Evolutionary conservation across 1,140 invertebrate species (phyloP).

Genomic region (Notospermus geniculatus): DNA sequence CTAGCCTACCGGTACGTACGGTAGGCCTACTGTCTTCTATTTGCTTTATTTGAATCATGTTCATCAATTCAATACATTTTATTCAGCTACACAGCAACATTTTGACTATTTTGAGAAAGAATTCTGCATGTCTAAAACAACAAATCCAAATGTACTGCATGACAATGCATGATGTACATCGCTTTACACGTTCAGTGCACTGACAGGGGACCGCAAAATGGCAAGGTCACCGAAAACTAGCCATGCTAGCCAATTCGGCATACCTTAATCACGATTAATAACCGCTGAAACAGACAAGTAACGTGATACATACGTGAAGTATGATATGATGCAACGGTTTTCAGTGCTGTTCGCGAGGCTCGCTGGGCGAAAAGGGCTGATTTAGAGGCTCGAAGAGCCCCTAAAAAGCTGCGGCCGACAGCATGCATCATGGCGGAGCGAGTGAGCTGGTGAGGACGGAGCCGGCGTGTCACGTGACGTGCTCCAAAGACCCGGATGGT

Average conservation of each 20-base stretch:
- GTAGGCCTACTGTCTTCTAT: no score
- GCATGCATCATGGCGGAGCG: slow-evolving; percentile 65
- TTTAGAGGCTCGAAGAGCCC: slow-evolving; percentile 64
- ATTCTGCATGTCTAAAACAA: no score
- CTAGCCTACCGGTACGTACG: no score
- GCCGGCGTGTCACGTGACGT: slow-evolving; percentile 37
- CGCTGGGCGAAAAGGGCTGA: slow-evolving; percentile 57
- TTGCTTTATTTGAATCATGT: no score
- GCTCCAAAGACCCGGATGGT: no score
- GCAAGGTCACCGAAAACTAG: slow-evolving; percentile 7
- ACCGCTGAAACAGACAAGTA: background rate
- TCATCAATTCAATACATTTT: no score
- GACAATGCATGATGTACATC: no score
- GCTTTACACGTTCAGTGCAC: no score
- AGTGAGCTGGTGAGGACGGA: slow-evolving; percentile 17
- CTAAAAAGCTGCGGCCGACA: slow-evolving; percentile 62
- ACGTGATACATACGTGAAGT: slow-evolving; percentile 62
- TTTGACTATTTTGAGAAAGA: no score
- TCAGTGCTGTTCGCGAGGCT: slow-evolving; percentile 61
- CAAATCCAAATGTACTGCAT: no score
- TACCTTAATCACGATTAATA: background rate
- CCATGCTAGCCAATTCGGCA: background rate
- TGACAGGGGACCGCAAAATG: no score
- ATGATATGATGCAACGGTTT: slow-evolving; percentile 59
- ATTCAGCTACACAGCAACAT: no score